A percentile compares a stretch with the other conserved stretches of the same genome.
Conservation (phyloP, 30 jellyfish, hydroid and myxozoan species). For the Haliclystus octoradiatus region DNA sequence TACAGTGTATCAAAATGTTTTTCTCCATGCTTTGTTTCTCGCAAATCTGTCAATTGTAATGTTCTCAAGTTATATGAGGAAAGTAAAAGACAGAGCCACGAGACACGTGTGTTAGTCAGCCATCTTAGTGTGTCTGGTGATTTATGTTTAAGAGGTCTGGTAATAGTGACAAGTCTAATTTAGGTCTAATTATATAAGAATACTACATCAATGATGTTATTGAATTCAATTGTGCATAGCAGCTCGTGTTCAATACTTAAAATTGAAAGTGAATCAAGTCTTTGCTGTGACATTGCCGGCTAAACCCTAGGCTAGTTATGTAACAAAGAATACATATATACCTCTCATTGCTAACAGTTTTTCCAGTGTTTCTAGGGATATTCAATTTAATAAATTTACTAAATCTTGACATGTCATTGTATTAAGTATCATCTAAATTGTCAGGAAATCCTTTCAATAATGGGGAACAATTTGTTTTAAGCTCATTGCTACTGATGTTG, state of each 20-base stretch:
- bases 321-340: neutral
- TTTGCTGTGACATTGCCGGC: constrained; percentile 16
- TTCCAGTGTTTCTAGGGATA: no score
- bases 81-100: no score
- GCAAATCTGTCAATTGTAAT: neutral
- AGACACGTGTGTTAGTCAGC: no score
- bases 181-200: no score
- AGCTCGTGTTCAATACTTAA: neutral
- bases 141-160: no score
- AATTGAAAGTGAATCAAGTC: constrained; percentile 5
- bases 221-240: neutral
- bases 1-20: no score
- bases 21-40: neutral
- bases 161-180: no score
- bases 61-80: no score
- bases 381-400: no score
- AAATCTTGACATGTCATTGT: neutral
- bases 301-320: neutral
- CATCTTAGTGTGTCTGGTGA: no score
- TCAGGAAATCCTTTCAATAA: neutral
- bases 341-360: neutral
- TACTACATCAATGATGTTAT: no score
- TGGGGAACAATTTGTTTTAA: neutral
- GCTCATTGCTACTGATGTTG: neutral
- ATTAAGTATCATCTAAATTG: neutral